A percentile compares a stretch with the other conserved stretches of the same genome.
phyloP scores from a whole-genome alignment of 2,113 vertebrate genomes.

The Pan troglodytes region NHGRI_mPanTro3-v2.1_pri NC_072413.2:50010001-50010500 shows the following conservation, averaged over 20 bases:
- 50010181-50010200: constrained; percentile 96
- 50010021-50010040: not conserved
- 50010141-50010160: constrained; percentile 98
- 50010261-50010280: not conserved
- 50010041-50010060: constrained; percentile 1
- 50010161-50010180: constrained; percentile 94
- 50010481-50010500: not conserved
- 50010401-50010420: constrained; percentile 1
- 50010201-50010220: constrained; percentile 99
- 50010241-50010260: not conserved
- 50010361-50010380: not conserved
- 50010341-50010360: not conserved
- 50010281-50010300: not conserved
- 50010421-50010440: not conserved
- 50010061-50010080: not conserved
- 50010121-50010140: constrained; percentile 88
- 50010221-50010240: constrained; percentile 82
- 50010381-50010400: not conserved
- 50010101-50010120: constrained; percentile 13
- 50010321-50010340: not conserved
- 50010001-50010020: not conserved
- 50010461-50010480: not conserved
- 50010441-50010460: not conserved
- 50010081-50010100: not conserved
- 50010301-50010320: not conserved